Evolutionary conservation across 2,888 invertebrate species (phyloP).

Genomic region (Ornithoptera alexandrae): DNA sequence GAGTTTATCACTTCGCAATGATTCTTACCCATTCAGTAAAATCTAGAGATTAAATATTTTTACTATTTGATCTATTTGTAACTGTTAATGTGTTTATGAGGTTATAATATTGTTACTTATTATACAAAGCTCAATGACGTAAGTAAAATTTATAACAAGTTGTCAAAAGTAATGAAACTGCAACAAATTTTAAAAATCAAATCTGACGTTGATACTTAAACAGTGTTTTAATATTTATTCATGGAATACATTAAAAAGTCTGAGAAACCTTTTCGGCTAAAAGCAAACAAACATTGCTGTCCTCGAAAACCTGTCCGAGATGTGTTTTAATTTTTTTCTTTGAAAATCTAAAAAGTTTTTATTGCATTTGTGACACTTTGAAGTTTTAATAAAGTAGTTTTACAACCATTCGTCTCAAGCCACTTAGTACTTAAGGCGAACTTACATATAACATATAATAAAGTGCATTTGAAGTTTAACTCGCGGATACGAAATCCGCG

Average conservation of each 20-base stretch:
- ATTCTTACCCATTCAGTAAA: too few relatives aligned
- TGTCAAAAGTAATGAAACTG: not conserved
- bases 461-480: too few relatives aligned
- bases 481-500: too few relatives aligned
- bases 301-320: slow-evolving; percentile 15
- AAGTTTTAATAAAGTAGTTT: too few relatives aligned
- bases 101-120: not conserved
- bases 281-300: slow-evolving; percentile 13
- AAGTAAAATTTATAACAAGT: too few relatives aligned
- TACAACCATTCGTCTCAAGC: too few relatives aligned
- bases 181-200: not conserved
- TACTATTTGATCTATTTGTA: too few relatives aligned
- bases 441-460: too few relatives aligned
- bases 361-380: slow-evolving; percentile 21
- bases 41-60: too few relatives aligned
- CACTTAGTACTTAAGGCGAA: too few relatives aligned
- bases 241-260: slow-evolving; percentile 16
- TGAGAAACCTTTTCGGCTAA: slow-evolving; percentile 7
- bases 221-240: slow-evolving; percentile 11
- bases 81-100: not conserved
- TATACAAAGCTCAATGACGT: not conserved
- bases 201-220: slow-evolving; percentile 3
- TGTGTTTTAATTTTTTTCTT: slow-evolving; percentile 16
- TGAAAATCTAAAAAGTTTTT: slow-evolving; percentile 18
- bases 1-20: not conserved